Evolutionary conservation across 2,113 vertebrate species (phyloP), one percentile per base, ranked within the genome.

Genomic region (Suncus etruscus): DNA sequence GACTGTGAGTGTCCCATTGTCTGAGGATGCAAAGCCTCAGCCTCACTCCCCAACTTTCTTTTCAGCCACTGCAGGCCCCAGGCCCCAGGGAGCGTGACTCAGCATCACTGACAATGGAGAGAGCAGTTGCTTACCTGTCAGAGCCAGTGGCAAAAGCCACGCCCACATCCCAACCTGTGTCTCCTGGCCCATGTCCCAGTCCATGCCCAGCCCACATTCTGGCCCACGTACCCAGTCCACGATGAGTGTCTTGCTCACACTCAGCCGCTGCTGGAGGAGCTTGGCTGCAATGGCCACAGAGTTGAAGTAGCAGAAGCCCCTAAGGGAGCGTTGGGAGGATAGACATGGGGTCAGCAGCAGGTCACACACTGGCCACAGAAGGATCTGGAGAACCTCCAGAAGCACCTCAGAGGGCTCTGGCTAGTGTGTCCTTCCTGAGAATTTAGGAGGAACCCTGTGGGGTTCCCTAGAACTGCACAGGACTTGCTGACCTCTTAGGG

Each of bases 251-350:
- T 99, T 99, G 97, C 98, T 99, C 97, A 99, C 98, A 0, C 98
- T 99, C 93, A 99, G 97, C 81, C 99, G 98, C 95, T 99, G 99
- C 97, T 99, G 99, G 54, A 99, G 98, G 29, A 99, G 98, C 90
- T 98, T 99, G 93, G 99, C 99, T 31, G 99, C 99, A 0, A 99
- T 98, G n/a, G 99, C 99, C 79, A 99, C 99, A 0, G 99, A 99
- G 93, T 99, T 99, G 96, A 99, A 99, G 96, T 99, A 99, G 97
- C 99, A 99, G 97, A 99, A 99, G 1, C 99, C 99, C 99, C 99
- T 99, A 97, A 54, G 90, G 86, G 58, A 39, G 69, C 39, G 31
- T 24, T 18, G 20, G 32, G 3, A 20, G 16, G 16, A 18, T 6
- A 8, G 69, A 14, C 25, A 29, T 31, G 6, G 31, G 68, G 7